Evolutionary conservation across 2,797 vertebrate species (phyloP), one percentile per base, ranked within the genome.

Genomic region (Hoplostethus mediterraneus): DNA sequence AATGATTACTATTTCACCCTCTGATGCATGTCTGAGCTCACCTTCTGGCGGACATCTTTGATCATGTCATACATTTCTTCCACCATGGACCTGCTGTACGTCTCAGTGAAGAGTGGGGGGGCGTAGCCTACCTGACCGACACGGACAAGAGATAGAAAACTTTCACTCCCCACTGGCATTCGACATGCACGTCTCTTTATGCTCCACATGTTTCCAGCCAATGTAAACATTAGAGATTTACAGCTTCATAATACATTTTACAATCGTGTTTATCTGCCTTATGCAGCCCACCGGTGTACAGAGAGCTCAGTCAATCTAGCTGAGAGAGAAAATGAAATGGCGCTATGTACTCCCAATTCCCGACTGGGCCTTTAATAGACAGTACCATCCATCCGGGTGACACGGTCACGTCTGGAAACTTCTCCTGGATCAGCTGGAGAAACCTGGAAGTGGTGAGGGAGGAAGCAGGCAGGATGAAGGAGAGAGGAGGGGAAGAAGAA

Each of bases 361-460:
- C 1, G 21, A 21, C 21, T 21, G 21, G 13, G 47, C 16, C 47
- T 48, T 48, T 11, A 40, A 16, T 13, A 6, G 30, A 13, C 21
- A 86, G 45, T 13, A 96, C 95, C 76, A 91, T 94, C 95, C 96
- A 97, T 33, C 96, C 96, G 0, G 92, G 91, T 53, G 96, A 97
- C 74, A 97, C 72, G 10, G 95, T 97, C 75, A 85, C 93, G 8
- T 95, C 73, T 8, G 95, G 94, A 52, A 96, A 97, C 74, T 89
- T 95, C 75, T 89, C 87, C 68, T 96, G 90, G 62, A 97, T 83
- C 76, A 96, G 82, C 3, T 88, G 70, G 65, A 97, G 81, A 81
- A 97, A 97, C 80, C 96, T 97, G 75, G 3, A 51, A 40, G 53
- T 28, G 36, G n/a, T 1, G 59, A 38, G 14, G 42, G 21, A 47